Evolutionary conservation across 1,140 invertebrate genomes (phyloP), one percentile per base, ranked within the genome.

Genomic region (Daktulosphaira vitifoliae): DNA sequence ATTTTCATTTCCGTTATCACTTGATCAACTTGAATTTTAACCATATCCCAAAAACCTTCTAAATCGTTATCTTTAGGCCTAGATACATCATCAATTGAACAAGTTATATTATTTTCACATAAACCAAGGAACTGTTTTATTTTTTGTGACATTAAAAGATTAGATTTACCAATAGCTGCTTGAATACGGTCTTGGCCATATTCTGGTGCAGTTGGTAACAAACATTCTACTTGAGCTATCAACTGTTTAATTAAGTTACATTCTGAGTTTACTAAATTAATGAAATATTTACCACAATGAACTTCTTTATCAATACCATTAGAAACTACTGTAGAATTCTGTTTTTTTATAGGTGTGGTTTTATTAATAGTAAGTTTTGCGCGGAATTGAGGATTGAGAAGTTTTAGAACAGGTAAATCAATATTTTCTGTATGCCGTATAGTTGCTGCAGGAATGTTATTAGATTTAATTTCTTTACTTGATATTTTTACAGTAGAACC

Each of bases 41-140:
- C 56, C 56, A 62, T 48, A 33, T 62, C 56, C 56, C 56, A 62
- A 62, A 62, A 62, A 8, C 56, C 56, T 46, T 62, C 56, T 26
- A 62, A 46, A 62, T 62, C 56, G 46, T 62, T 62, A 20, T 22
- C 44, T 48, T 62, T 62, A 15, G 56, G 56, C 46, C 56, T 62
- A 13, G 56, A 62, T 29, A 62, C n/a, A 48, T 62, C 56, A 46
- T 62, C 38, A 22, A 48, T 22, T 15, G 56, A n/a, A 62, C 25
- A 48, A 7, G 56, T 29, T 46, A 62, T 46, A 15, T 62, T 62
- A 20, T 29, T 46, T 20, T 62, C 56, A n/a, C 56, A 62, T 62
- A 62, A 62, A 22, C 56, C 56, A 18, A 62, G 42, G 18, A 62
- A 62, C 44, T 62, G 56, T n/a, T 62, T 46, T 29, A 62, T 62